Base-by-base conservation (phyloP, 2,888 invertebrate genomes). In the Phania funesta region DNA sequence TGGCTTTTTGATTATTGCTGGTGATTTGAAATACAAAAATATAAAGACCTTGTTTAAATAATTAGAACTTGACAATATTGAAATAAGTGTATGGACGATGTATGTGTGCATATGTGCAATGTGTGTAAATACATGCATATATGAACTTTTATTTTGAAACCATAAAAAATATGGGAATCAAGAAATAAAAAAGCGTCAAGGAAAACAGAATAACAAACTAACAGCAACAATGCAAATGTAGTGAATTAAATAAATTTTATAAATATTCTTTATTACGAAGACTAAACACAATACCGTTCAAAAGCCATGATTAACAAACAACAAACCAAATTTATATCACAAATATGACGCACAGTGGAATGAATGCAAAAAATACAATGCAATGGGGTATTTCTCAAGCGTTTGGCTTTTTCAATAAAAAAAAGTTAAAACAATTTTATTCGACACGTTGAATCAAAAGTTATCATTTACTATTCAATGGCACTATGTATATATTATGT, bases 1-100 rank as follows among this genome's bases (percentile, higher is more conserved):
- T 46, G 68, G 68, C 68, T 56, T 70, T 70, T 46, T 32, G 35
- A 32, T 70, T 56, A 26, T 56, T 56, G 29, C 46, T 32, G 35
- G 56, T 58, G 58, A 58, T 24, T 58, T 58, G 20, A 18, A 56
- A 22, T 20, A 62, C 26, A 26, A 18, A 52, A 46, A n/a, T 54
- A 70, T 60, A 50, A 75, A 80, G 67, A 81, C 71, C 62, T 68
- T 81, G 76, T 76, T 77, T 77, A 73, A 71, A 81, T 76, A 76
- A 81, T 81, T 81, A 81, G 77, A 77, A 48, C 54, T 60, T 24
- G 54, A 71, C 65, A 77, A 81, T 81, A 73, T 77, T 71, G 76
- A 77, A 81, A 77, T 81, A 18, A 68, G 20, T 58, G 22, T 76
- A 60, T 22, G 60, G 41, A 50, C 70, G 50, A 41, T 38, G 35